Conservation (phyloP, 2,888 invertebrate species). For the Odontocerum albicorne region DNA sequence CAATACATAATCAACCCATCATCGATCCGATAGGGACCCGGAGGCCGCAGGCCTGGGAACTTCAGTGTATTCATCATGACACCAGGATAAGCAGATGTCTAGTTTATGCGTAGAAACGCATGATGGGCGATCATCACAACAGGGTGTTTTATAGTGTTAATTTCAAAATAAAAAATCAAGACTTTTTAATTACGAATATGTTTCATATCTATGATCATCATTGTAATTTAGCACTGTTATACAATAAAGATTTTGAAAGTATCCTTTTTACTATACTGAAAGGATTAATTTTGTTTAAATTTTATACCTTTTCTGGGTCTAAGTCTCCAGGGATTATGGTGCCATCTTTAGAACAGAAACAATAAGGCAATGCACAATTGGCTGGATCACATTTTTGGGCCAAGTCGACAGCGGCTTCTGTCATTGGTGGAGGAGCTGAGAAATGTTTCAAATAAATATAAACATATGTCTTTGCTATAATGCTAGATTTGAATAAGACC, state of each 20-base stretch:
- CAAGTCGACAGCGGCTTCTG: slow-evolving; percentile 78
- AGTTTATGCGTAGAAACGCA: too few species aligned
- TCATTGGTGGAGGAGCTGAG: slow-evolving; percentile 77
- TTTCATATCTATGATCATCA: too few species aligned
- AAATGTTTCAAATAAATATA: background rate
- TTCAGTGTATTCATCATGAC: too few species aligned
- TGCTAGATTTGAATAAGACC: too few species aligned
- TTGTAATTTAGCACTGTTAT: background rate
- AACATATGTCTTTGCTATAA: background rate
- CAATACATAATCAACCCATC: too few species aligned
- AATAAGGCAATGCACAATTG: slow-evolving; percentile 81
- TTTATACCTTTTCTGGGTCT: slow-evolving; percentile 73
- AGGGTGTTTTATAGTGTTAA: too few species aligned
- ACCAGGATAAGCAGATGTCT: too few species aligned
- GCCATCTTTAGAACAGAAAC: slow-evolving; percentile 91
- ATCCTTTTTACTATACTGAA: background rate
- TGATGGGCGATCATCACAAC: too few species aligned
- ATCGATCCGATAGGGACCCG: too few species aligned
- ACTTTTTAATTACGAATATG: too few species aligned
- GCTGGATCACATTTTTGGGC: slow-evolving; percentile 77
- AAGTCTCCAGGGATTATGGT: slow-evolving; percentile 84
- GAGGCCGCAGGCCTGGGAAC: too few species aligned
- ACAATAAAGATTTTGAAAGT: background rate
- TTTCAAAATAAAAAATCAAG: too few species aligned
- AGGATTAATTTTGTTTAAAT: slow-evolving; percentile 11